Evolutionary conservation across 1,140 invertebrate genomes (phyloP), one percentile per base, ranked within the genome.

Genomic region (Samia ricini): DNA sequence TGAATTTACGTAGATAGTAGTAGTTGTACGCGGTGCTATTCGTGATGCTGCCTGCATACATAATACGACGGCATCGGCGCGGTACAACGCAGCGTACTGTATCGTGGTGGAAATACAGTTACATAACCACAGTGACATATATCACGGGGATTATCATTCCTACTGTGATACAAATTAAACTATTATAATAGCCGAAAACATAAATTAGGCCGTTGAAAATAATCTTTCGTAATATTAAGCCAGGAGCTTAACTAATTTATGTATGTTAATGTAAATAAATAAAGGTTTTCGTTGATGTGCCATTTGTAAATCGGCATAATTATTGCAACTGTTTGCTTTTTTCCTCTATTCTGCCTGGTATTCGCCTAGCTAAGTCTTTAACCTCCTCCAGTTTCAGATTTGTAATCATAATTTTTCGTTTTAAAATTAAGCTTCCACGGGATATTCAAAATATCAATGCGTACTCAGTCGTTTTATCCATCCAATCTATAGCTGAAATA

Each of bases 1-100:
- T 60, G 61, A 79, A 83, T 82, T 83, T 81, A 81, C 79, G 83
- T 83, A 77, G 75, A n/a, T n/a, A n/a, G 71, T 79, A 76, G 66
- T 62, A 42, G 77, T 69, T 68, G 78, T 66, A 22, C 50, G 50
- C 63, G 49, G 57, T 59, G 70, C 64, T 42, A 42, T 56, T 49
- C 61, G 61, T 73, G 68, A 73, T 79, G 75, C 72, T 71, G 61
- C 68, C 68, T 76, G 83, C 77, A 85, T 85, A 85, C 77, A 69
- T 76, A 83, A 77, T 68, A 48, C 61, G 49, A 42, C 66, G 71
- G 61, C 65, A 69, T 74, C 68, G 58, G 24, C 12, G 12, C 33
- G 33, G 33, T 4, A 15, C 33, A 15, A 15, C 33, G 33, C 12
- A 15, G 33, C 33, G 3, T 42, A 15, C 33, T 36, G 61, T 64